Base-by-base conservation (phyloP, 2,113 vertebrate genomes). In the Marmota monax region DNA sequence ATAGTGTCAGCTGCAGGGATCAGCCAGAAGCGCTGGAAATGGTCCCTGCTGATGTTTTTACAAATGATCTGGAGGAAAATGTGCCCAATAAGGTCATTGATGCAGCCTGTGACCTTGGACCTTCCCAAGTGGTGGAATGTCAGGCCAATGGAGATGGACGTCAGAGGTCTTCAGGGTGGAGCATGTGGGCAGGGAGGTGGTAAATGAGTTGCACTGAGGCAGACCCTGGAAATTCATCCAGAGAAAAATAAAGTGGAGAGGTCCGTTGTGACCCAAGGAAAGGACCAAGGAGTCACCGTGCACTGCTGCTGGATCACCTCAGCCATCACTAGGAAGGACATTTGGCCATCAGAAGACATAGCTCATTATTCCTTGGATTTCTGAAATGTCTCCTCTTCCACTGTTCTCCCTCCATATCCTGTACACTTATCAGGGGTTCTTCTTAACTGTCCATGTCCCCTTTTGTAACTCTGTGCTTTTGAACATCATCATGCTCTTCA, bases 41-140 rank as follows among this genome's bases (percentile, higher is more conserved):
- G 10, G 53, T 29, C 45, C 22, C 25, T n/a, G 51, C 9, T 77
- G 86, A 94, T 10, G 39, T 37, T 39, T 95, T 65, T 73, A 82
- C 82, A 94, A 79, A 65, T 29, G 39, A 88, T 53, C 65, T 48
- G 42, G 74, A 77, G 53, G 90, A n/a, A 96, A 83, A 70, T 0
- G 2, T 69, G 82, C 56, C n/a, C 27, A 23, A 76, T 69, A 77
- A 76, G 83, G 87, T 92, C 80, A 39, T 39, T 2, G 2, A 20
- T 51, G 63, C 23, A 37, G 42, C 4, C 16, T 0, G 0, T 80
- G 82, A 90, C 88, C 82, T 32, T 65, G 89, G 83, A 48, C 83
- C 84, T 86, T 93, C 69, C 80, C 22, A 12, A 51, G 32, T 25
- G 45, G 56, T 67, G 63, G 51, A n/a, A 63, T 1, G 4, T 32